These are phyloP conservation scores for Leptocoma aspasia DNA, from an alignment of 2,113 vertebrate genomes.

Conservation along the genomic window DNA sequence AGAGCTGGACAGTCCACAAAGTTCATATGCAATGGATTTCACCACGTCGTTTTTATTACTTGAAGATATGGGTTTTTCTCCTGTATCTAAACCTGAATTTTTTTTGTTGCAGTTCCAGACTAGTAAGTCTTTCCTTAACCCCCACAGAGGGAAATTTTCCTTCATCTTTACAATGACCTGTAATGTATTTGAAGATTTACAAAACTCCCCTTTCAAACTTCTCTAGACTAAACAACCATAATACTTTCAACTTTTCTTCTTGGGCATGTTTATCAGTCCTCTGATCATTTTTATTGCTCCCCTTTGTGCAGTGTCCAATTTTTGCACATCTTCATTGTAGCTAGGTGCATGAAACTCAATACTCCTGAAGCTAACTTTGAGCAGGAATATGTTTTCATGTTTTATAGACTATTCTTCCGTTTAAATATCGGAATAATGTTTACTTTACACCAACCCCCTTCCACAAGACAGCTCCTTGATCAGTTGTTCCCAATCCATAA, in stretches of 20 bases:
- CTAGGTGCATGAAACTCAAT: background rate
- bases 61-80: fast-evolving
- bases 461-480: background rate
- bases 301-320: background rate
- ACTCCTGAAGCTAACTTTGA: background rate
- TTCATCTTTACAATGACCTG: background rate
- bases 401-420: background rate
- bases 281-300: background rate
- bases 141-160: background rate
- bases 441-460: background rate
- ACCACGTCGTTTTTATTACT: background rate
- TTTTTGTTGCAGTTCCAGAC: background rate
- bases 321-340: background rate
- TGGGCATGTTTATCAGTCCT: background rate
- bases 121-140: background rate
- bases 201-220: background rate
- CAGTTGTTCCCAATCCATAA: background rate
- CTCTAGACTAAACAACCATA: background rate
- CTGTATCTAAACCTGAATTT: background rate
- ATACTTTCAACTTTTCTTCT: background rate
- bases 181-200: background rate
- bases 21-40: background rate
- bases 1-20: background rate
- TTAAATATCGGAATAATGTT: background rate
- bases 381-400: background rate